Conservation (phyloP, 2,888 invertebrate genomes). For the Dendrolimus pini region DNA sequence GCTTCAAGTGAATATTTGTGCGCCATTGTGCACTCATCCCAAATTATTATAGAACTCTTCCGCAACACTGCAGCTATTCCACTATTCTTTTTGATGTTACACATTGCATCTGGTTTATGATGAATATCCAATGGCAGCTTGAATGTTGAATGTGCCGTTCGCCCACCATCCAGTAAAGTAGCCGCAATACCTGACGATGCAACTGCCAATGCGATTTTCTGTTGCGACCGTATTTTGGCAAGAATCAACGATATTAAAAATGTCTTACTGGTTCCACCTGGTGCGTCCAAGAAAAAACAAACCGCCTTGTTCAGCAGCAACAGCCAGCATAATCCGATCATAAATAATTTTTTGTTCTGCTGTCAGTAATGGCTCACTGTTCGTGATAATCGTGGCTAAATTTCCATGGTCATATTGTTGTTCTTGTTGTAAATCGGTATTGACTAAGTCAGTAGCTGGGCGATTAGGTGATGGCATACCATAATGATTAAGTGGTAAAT, state of each 20-base stretch:
- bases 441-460: not conserved
- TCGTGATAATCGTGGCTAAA: not conserved
- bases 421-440: not conserved
- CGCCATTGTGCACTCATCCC: too few relatives aligned
- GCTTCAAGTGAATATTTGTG: too few relatives aligned
- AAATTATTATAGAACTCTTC: too few relatives aligned
- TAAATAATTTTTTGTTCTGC: not conserved
- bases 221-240: not conserved
- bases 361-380: not conserved
- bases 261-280: not conserved
- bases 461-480: slow-evolving; percentile 20
- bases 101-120: too few relatives aligned
- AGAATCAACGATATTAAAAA: not conserved
- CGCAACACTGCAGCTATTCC: too few relatives aligned
- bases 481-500: slow-evolving; percentile 18
- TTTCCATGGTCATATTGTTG: not conserved
- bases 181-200: slow-evolving; percentile 3
- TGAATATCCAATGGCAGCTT: not conserved
- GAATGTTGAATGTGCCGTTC: slow-evolving; percentile 1
- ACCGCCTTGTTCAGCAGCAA: not conserved
- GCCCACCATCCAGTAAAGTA: not conserved
- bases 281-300: not conserved
- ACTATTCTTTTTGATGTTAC: too few relatives aligned
- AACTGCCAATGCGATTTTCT: not conserved
- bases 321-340: not conserved